Evolutionary conservation across 2,113 vertebrate genomes (phyloP).

Genomic region (Oreotrochilus melanogaster): DNA sequence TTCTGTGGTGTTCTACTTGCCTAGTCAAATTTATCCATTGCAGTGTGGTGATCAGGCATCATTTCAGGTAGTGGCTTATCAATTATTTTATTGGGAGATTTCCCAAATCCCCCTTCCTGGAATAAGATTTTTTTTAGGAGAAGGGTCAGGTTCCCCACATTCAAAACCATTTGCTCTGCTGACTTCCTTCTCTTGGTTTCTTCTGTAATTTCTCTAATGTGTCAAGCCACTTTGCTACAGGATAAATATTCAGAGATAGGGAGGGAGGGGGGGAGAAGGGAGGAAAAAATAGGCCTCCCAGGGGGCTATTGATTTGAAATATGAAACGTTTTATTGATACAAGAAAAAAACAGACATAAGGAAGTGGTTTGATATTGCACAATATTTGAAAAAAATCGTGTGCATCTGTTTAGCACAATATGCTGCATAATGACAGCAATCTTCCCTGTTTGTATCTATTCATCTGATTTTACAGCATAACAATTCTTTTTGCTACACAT

Average conservation of each 20-base stretch:
- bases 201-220: slow-evolving; percentile 83
- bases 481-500: slow-evolving; percentile 81
- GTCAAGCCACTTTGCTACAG: slow-evolving; percentile 80
- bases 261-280: neutral
- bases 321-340: slow-evolving; percentile 78
- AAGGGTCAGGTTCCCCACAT: slow-evolving; percentile 81
- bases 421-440: slow-evolving; percentile 82
- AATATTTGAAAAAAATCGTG: slow-evolving; percentile 76
- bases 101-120: slow-evolving; percentile 84
- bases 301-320: slow-evolving; percentile 79
- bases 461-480: slow-evolving; percentile 80
- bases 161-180: slow-evolving; percentile 78
- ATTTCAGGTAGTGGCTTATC: slow-evolving; percentile 83
- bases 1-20: slow-evolving; percentile 47
- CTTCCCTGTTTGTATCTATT: slow-evolving; percentile 82
- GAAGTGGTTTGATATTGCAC: slow-evolving; percentile 74
- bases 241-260: slow-evolving; percentile 83
- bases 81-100: slow-evolving; percentile 84
- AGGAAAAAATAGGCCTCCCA: slow-evolving; percentile 47
- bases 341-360: slow-evolving; percentile 72
- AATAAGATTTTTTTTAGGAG: slow-evolving; percentile 79
- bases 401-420: slow-evolving; percentile 83
- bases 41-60: slow-evolving; percentile 80
- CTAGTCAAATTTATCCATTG: slow-evolving; percentile 84
- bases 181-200: slow-evolving; percentile 78